phyloP scores from a whole-genome alignment of 2,113 vertebrate species.

The Barnardius zonarius region DNA sequence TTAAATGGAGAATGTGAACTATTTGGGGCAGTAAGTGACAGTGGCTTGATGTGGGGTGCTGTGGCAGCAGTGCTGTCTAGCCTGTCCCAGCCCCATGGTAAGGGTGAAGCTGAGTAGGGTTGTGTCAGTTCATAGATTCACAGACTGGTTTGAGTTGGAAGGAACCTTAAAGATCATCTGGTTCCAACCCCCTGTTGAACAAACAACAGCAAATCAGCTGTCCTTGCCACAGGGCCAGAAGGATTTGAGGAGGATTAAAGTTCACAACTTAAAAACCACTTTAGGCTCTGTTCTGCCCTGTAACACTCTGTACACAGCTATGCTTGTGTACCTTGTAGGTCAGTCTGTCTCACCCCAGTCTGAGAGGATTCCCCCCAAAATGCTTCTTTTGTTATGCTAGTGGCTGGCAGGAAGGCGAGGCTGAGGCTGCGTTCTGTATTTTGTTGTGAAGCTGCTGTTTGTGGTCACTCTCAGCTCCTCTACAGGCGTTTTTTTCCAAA shows the following conservation, averaged over 20 bases:
- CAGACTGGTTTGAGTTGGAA: background rate
- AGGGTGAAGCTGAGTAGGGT: background rate
- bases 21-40: background rate
- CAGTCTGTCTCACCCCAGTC: background rate
- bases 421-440: background rate
- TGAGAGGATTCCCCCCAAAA: background rate
- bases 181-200: background rate
- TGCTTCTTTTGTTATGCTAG: background rate
- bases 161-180: background rate
- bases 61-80: background rate
- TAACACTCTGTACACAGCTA: accelerated
- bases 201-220: background rate
- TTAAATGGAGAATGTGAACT: background rate
- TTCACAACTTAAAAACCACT: background rate
- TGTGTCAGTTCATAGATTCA: background rate
- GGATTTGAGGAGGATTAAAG: background rate
- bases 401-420: background rate
- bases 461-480: background rate
- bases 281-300: background rate
- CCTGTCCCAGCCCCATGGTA: background rate
- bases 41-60: background rate
- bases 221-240: background rate
- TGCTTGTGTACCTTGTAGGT: background rate
- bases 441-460: background rate
- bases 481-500: background rate